Conservation (phyloP, 2,888 invertebrate genomes). For the Drosophila flavopinicola region DNA sequence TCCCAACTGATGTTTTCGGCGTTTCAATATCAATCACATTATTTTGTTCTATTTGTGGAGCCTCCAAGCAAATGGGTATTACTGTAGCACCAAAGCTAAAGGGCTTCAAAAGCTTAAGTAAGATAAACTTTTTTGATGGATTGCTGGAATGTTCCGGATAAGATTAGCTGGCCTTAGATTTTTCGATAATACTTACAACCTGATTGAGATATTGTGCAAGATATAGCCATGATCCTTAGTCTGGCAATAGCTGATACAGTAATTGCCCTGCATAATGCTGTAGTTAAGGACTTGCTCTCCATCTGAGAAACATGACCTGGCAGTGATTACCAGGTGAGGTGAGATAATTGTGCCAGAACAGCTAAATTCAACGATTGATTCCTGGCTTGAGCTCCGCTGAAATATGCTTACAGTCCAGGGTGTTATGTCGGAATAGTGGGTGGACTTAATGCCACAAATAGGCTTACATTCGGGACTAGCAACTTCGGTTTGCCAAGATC, state of each 20-base stretch:
- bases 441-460: constrained; percentile 61
- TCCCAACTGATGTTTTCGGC: background rate
- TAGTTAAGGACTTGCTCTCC: background rate
- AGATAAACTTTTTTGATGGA: constrained; percentile 14
- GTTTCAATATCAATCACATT: background rate
- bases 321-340: constrained; percentile 17
- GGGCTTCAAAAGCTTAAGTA: constrained; percentile 48
- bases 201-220: constrained; percentile 45
- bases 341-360: constrained; percentile 32
- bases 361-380: background rate
- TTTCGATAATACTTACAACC: constrained; percentile 26
- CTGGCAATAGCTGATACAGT: constrained; percentile 3
- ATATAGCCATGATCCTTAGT: constrained; percentile 16
- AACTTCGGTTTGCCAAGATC: constrained; percentile 59
- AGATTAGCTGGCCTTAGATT: background rate
- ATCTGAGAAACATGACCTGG: constrained; percentile 3
- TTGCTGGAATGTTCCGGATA: background rate
- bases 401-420: constrained; percentile 67
- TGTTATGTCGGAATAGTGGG: constrained; percentile 41
- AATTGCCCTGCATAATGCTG: constrained; percentile 25
- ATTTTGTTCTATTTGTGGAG: too few relatives aligned
- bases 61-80: constrained; percentile 54
- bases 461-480: constrained; percentile 65
- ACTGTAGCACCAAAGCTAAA: constrained; percentile 37
- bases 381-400: background rate